Conservation (phyloP, 2,797 vertebrate species). For the Chiloscyllium punctatum region DNA sequence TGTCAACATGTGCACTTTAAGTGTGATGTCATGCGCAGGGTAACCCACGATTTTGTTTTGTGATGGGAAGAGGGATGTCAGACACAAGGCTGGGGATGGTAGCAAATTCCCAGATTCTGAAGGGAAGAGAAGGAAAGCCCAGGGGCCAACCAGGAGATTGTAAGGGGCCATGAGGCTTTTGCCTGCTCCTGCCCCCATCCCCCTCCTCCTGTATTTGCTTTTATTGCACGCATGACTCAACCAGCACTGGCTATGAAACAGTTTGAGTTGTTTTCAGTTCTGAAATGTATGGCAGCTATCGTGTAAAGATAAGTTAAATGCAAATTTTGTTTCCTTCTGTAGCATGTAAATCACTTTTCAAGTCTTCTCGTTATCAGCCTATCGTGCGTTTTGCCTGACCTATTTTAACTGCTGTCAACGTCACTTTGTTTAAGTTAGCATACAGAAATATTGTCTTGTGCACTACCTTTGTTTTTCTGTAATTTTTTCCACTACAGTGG, state of each 20-base stretch:
- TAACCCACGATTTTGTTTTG: no score
- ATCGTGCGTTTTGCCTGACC: neutral
- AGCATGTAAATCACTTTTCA: neutral
- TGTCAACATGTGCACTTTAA: no score
- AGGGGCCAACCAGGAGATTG: no score
- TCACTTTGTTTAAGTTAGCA: neutral
- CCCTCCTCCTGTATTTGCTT: no score
- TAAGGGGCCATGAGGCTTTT: no score
- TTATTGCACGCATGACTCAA: no score
- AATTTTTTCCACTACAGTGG: neutral
- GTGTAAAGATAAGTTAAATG: neutral
- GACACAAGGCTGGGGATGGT: no score
- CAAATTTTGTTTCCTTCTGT: neutral
- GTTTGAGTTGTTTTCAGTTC: neutral
- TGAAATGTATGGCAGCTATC: neutral
- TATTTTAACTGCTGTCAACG: neutral
- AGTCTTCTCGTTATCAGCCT: neutral
- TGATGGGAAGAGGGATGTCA: no score
- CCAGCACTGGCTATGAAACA: neutral
- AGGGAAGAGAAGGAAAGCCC: no score
- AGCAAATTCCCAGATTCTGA: no score
- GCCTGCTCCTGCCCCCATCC: no score
- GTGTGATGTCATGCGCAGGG: no score
- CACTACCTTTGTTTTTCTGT: neutral
- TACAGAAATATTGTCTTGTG: neutral